phyloP scores from a whole-genome alignment of 1,140 invertebrate species.

The Apis dorsata region DNA sequence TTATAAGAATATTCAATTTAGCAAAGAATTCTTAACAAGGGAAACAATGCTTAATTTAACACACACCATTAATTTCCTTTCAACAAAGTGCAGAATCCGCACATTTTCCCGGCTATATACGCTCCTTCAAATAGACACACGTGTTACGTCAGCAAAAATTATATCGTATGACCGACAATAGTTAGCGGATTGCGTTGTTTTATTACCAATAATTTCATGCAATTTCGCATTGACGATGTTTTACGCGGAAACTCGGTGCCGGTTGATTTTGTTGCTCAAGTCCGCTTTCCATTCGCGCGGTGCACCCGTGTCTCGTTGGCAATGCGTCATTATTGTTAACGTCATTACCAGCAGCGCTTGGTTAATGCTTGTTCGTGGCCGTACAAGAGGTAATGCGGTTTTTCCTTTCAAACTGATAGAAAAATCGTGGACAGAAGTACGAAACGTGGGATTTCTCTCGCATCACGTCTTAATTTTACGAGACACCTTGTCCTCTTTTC shows the following conservation, averaged over 20 bases:
- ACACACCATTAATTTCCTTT: neutral
- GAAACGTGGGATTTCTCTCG: slow-evolving; percentile 8
- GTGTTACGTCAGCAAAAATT: slow-evolving; percentile 46
- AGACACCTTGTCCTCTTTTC: neutral
- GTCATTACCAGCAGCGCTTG: slow-evolving; percentile 20
- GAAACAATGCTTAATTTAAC: neutral
- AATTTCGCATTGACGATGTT: slow-evolving; percentile 40
- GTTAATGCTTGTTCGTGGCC: slow-evolving; percentile 21
- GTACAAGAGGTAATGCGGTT: slow-evolving; percentile 8
- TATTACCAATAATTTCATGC: slow-evolving; percentile 52
- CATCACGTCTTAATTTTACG: neutral
- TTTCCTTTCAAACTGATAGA: slow-evolving; percentile 5
- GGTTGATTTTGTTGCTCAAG: neutral
- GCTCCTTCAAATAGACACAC: neutral
- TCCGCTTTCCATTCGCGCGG: slow-evolving; percentile 52
- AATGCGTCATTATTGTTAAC: slow-evolving; percentile 52
- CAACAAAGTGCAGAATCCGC: neutral
- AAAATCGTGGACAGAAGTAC: neutral
- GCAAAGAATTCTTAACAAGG: neutral
- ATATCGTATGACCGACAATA: slow-evolving; percentile 19
- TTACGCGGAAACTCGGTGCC: slow-evolving; percentile 24
- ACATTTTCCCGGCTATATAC: neutral
- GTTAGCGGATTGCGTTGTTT: slow-evolving; percentile 25
- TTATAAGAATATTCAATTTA: neutral
- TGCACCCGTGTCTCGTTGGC: neutral